Conservation (phyloP, 2,888 invertebrate genomes). For the Polyommatus icarus region DNA sequence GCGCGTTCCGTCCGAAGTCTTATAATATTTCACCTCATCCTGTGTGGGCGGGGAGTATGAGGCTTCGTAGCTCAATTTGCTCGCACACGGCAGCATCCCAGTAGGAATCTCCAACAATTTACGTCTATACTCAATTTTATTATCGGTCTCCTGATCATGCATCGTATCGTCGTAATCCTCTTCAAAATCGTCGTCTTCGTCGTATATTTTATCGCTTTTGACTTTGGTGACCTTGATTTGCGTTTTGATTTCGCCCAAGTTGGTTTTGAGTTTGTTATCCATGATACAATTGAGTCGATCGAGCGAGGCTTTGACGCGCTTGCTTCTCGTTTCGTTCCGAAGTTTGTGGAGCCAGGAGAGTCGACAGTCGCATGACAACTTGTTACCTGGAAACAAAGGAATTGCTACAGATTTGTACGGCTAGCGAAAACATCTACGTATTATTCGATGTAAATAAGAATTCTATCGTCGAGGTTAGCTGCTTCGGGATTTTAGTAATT, state of each 20-base stretch:
- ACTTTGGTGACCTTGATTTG: conserved; percentile 43
- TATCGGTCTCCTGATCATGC: conserved; percentile 66
- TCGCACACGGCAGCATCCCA: conserved; percentile 67
- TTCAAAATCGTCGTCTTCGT: conserved; percentile 58
- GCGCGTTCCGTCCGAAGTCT: conserved; percentile 54
- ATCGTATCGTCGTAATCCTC: conserved; percentile 69
- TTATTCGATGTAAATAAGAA: background rate
- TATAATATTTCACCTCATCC: conserved; percentile 73
- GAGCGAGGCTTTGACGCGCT: conserved; percentile 82
- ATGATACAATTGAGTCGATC: conserved; percentile 86
- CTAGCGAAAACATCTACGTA: background rate
- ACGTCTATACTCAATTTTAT: conserved; percentile 62
- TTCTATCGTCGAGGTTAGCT: background rate
- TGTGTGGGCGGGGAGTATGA: conserved; percentile 70
- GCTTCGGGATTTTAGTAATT: background rate
- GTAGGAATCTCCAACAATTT: conserved; percentile 65
- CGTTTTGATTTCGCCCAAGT: conserved; percentile 51
- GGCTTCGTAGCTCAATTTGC: conserved; percentile 61
- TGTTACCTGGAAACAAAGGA: conserved; percentile 84
- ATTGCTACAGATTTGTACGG: background rate
- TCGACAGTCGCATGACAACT: conserved; percentile 89
- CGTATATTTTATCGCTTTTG: conserved; percentile 57
- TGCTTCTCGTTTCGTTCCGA: conserved; percentile 86
- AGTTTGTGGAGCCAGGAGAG: conserved; percentile 89
- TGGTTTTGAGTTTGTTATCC: conserved; percentile 66